phyloP scores from a whole-genome alignment of 2,113 vertebrate genomes.

The Passer montanus region DNA sequence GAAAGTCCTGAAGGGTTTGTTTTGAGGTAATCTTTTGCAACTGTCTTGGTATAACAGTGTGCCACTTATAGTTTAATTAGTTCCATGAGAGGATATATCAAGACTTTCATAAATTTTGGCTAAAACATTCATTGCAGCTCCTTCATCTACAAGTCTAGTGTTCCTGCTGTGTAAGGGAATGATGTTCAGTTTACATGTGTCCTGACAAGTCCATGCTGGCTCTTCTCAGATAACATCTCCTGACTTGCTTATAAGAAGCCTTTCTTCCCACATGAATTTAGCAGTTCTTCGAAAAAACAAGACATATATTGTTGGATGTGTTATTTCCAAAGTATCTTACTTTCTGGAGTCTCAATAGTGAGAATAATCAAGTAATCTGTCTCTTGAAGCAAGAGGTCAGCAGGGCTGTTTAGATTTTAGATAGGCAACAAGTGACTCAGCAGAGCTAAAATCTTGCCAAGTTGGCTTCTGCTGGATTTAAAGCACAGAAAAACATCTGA shows the following conservation, averaged over 20 bases:
- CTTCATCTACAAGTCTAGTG: not conserved
- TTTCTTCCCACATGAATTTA: not conserved
- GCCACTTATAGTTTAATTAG: not conserved
- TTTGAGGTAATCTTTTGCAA: not conserved
- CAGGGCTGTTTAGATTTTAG: not conserved
- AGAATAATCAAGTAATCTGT: not conserved
- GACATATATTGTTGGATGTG: not conserved
- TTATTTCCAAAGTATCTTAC: not conserved
- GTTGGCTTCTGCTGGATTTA: not conserved
- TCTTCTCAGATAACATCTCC: not conserved
- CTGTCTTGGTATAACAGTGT: not conserved
- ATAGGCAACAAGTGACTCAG: slow-evolving; percentile 69
- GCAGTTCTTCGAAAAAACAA: not conserved
- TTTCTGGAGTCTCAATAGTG: not conserved
- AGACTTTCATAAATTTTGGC: not conserved
- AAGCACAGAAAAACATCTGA: not conserved
- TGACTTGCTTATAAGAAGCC: not conserved
- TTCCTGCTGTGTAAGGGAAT: not conserved
- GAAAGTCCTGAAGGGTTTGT: not conserved
- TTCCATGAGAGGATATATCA: not conserved
- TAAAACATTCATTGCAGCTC: not conserved
- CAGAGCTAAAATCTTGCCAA: slow-evolving; percentile 27
- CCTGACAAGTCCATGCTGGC: not conserved
- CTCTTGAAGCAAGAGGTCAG: not conserved
- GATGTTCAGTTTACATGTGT: not conserved